Conservation (phyloP, 2,888 invertebrate species). For the Ernsta delagoae region DNA sequence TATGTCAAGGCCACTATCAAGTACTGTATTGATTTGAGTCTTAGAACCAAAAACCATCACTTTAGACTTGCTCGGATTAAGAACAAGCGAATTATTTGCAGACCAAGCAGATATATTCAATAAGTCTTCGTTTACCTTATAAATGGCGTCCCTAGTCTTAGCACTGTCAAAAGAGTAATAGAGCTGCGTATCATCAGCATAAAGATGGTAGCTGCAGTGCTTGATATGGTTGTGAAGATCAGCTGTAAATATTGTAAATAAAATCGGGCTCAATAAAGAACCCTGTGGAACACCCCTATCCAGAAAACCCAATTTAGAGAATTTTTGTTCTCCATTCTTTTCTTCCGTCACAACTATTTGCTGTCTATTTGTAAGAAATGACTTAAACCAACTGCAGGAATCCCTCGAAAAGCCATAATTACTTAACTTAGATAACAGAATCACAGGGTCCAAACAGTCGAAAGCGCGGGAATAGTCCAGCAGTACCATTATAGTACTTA, state of each 20-base stretch:
- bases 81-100: conserved; percentile 7
- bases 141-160: neutral
- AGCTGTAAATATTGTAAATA: conserved; percentile 11
- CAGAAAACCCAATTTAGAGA: neutral
- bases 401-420: conserved; percentile 11
- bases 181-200: conserved; percentile 12
- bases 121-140: conserved; percentile 10
- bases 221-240: conserved; percentile 1
- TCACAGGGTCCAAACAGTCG: conserved; percentile 20
- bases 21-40: conserved; percentile 6
- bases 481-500: conserved; percentile 19
- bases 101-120: conserved; percentile 8
- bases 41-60: conserved; percentile 8
- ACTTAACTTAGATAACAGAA: neutral
- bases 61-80: conserved; percentile 5
- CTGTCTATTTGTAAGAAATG: conserved; percentile 8
- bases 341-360: conserved; percentile 2
- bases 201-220: conserved; percentile 5
- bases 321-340: neutral
- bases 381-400: neutral
- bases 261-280: conserved; percentile 12
- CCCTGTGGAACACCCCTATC: conserved; percentile 10
- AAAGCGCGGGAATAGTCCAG: conserved; percentile 23
- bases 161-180: conserved; percentile 4
- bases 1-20: neutral